Conservation (phyloP, 2,797 vertebrate genomes). For the Leptatherina wallacei region DNA sequence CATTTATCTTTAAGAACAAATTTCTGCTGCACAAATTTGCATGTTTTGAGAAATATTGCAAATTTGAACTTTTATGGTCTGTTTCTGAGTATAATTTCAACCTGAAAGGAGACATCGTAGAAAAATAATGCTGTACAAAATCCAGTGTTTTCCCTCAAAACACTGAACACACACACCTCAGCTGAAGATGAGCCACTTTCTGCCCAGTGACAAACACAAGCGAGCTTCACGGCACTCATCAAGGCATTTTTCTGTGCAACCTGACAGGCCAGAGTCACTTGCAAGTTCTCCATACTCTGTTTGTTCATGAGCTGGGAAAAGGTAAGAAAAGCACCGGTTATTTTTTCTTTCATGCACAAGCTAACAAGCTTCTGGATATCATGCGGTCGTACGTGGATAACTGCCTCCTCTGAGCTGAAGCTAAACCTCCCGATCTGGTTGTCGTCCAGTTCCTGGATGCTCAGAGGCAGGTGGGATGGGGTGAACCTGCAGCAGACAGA, state of each 20-base stretch:
- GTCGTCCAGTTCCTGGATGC: conserved; percentile 83
- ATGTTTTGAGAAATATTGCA: no score
- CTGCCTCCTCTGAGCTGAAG: conserved; percentile 76
- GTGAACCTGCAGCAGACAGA: conserved; percentile 70
- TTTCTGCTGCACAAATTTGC: no score
- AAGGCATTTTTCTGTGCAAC: conserved; percentile 84
- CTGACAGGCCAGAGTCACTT: conserved; percentile 83
- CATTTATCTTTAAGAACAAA: no score
- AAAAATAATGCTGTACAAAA: background rate
- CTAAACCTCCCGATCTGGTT: conserved; percentile 83
- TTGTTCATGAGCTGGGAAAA: conserved; percentile 76
- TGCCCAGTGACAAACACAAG: conserved; percentile 70
- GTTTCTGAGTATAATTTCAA: background rate
- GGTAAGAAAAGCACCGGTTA: background rate
- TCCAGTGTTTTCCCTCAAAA: background rate
- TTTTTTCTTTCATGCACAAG: background rate
- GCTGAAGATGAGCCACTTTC: conserved; percentile 21
- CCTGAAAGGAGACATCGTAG: background rate
- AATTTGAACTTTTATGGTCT: background rate
- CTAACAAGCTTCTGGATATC: background rate
- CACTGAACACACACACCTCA: conserved; percentile 35
- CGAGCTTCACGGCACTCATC: conserved; percentile 80
- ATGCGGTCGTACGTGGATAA: conserved; percentile 71
- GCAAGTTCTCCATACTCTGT: conserved; percentile 79
- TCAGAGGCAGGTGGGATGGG: conserved; percentile 75